Base-by-base conservation (phyloP, 2,113 vertebrate genomes). In the Phyllopteryx taeniolatus region DNA sequence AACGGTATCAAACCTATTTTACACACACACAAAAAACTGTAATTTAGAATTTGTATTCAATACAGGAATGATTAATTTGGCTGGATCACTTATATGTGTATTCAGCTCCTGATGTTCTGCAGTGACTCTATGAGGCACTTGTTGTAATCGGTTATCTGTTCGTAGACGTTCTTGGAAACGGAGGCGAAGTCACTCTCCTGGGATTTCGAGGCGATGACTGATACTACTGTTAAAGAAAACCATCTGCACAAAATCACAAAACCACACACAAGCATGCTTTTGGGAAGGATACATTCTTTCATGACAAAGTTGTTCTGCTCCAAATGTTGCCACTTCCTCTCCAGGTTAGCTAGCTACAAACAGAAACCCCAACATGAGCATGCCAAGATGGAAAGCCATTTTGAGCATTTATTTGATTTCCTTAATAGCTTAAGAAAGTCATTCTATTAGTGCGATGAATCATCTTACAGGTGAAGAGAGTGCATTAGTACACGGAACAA, bases 301-400 rank as follows among this genome's bases (percentile, higher is more conserved):
- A 99, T 98, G 60, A 98, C 95, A 79, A 97, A 98, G 90, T 98
- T 99, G 92, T 99, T 99, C 93, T 98, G 97, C 75, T 99, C 97
- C 82, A 93, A 90, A 78, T 99, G 95, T 74, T 98, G 96, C 96
- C 95, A 99, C 76, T 98, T 99, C 88, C 95, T 94, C 84, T 99
- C 97, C 92, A 99, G 89, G 92, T 99, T 99, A 70, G 92, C 93
- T 83, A 99, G 94, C 98, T 99, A 78, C 75, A 91, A 15, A 91
- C 73, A 76, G 7, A 70, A n/a, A 69, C 7, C 3, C 20, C 42
- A 42, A 69, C 22, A 71, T 17, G 15, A 70, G 2, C 33, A 64
- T 20, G 63, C 7, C 15, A 31, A 13, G 63, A 19, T n/a, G 20
- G 43, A 17, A 22, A 46, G 43, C 17, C 62, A 39, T 39, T 27